Conservation (phyloP, 2,888 invertebrate genomes). For the Ophion obscuratus region DNA sequence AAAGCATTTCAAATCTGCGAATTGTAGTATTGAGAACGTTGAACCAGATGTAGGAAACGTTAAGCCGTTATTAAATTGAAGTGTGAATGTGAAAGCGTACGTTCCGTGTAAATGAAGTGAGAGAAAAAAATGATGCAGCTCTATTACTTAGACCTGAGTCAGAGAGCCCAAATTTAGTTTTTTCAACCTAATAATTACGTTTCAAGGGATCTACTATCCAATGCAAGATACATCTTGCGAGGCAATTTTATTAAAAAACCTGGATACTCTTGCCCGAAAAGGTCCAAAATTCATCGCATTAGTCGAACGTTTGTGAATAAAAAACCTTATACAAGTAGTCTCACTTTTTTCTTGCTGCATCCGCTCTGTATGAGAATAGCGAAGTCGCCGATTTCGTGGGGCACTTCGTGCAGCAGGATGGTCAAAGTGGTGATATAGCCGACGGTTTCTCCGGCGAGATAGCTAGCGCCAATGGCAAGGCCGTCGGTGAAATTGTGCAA, state of each 20-base stretch:
- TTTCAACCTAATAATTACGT: background rate
- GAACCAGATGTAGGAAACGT: background rate
- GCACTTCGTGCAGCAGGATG: conserved; percentile 98
- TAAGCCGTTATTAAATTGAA: background rate
- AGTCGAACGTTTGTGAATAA: background rate
- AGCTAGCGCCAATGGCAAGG: conserved; percentile 99
- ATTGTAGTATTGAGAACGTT: background rate
- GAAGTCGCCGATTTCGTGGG: conserved; percentile 99
- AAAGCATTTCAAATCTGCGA: background rate
- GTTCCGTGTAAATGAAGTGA: background rate
- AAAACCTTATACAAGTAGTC: conserved; percentile 38
- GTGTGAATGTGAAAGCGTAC: background rate
- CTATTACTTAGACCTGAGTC: background rate
- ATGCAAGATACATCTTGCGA: background rate
- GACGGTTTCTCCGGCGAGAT: conserved; percentile 94
- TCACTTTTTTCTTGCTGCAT: conserved; percentile 93
- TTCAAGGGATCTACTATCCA: background rate
- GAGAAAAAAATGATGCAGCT: background rate
- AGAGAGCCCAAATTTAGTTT: background rate
- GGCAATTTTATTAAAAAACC: background rate
- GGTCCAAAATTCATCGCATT: background rate
- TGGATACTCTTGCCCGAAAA: conserved; percentile 2
- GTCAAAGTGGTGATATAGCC: conserved; percentile 97
- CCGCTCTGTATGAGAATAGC: conserved; percentile 99
- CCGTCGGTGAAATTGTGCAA: conserved; percentile 99